These are phyloP conservation scores for Leucoraja ocellata DNA, from an alignment of 2,797 vertebrate species.

Conservation along the genomic window DNA sequence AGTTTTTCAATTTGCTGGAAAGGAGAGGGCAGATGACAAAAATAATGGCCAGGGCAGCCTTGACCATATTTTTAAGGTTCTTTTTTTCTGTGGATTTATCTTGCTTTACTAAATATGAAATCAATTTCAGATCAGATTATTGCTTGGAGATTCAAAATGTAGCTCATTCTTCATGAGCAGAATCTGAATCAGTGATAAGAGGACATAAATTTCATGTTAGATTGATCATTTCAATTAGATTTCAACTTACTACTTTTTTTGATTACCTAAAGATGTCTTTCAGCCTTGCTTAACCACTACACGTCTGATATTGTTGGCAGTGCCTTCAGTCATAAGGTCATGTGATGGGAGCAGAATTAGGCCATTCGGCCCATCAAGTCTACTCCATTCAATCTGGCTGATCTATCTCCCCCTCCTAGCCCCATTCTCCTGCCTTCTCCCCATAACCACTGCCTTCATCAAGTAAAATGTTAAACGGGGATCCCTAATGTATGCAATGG, in stretches of 20 bases:
- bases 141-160: neutral
- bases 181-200: neutral
- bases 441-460: neutral
- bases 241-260: neutral
- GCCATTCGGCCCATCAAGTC: too few relatives aligned
- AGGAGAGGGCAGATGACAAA: neutral
- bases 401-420: too few relatives aligned
- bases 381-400: too few relatives aligned
- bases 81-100: neutral
- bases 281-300: neutral
- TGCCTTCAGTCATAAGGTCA: neutral
- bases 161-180: neutral
- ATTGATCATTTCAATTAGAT: slow-evolving; percentile 1
- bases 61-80: neutral
- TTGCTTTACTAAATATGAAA: neutral
- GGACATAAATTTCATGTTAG: neutral
- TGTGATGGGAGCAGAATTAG: too few relatives aligned
- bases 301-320: neutral
- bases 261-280: neutral
- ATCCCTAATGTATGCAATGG: too few relatives aligned
- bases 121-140: slow-evolving; percentile 11
- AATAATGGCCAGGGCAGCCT: neutral
- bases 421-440: too few relatives aligned
- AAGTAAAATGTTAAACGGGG: neutral
- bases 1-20: slow-evolving; percentile 9